Evolutionary conservation across 35 echinoderm and acorn worm genomes (phyloP).

Genomic region (Ptychodera flava): DNA sequence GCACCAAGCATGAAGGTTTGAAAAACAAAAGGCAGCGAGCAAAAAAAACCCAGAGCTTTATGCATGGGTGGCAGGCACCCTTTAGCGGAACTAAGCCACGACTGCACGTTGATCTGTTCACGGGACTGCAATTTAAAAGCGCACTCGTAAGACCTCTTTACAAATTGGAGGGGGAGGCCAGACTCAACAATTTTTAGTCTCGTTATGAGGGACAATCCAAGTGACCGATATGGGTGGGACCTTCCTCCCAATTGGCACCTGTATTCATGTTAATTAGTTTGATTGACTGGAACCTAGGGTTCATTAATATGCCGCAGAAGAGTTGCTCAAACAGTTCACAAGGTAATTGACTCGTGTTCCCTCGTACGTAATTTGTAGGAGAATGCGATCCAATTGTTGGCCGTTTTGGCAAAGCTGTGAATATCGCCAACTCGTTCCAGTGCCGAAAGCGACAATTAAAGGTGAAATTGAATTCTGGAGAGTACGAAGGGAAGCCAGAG

Average conservation of each 20-base stretch:
- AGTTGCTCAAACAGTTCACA: background rate
- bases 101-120: background rate
- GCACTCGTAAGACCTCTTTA: background rate
- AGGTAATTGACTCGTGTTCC: background rate
- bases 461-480: background rate
- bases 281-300: background rate
- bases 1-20: no score
- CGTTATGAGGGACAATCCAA: background rate
- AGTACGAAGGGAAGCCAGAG: background rate
- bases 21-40: no score
- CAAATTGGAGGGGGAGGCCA: background rate
- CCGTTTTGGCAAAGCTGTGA: background rate
- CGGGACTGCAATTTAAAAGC: background rate
- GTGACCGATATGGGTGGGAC: background rate
- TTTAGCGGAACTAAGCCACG: background rate
- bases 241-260: background rate
- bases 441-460: background rate
- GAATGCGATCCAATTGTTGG: background rate
- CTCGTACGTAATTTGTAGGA: background rate
- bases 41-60: background rate
- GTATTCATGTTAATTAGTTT: background rate
- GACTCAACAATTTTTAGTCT: background rate
- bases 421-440: background rate
- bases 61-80: background rate
- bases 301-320: background rate